Percentiles rank a stretch among this genome's conserved stretches.
phyloP scores from a whole-genome alignment of 2,797 vertebrate species.

The Sternarchorhynchus goeldii region DNA sequence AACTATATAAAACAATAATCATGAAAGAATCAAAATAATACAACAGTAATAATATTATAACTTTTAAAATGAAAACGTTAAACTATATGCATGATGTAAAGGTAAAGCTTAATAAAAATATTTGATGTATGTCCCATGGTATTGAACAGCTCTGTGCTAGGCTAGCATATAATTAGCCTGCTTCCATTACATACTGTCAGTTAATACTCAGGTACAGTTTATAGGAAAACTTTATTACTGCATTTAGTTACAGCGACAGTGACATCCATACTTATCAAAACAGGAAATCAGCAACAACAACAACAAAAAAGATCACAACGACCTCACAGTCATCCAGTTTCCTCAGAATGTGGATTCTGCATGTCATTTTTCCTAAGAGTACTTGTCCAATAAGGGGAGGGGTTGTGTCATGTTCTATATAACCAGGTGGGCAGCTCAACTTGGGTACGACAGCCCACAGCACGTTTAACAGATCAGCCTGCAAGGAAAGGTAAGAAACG shows the following conservation, averaged over 20 bases:
- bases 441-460: background rate
- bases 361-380: too few relatives aligned
- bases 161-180: too few relatives aligned
- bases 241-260: background rate
- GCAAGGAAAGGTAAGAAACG: conserved; percentile 5
- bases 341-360: background rate
- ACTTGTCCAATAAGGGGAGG: conserved; percentile 4
- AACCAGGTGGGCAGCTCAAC: background rate
- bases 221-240: too few relatives aligned
- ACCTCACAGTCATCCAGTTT: background rate
- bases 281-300: conserved; percentile 1
- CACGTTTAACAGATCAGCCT: conserved; percentile 16
- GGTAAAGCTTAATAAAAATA: too few relatives aligned
- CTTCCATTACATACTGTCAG: too few relatives aligned
- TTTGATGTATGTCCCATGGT: too few relatives aligned
- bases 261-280: background rate
- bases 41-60: too few relatives aligned
- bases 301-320: conserved; percentile 21
- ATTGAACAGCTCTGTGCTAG: too few relatives aligned
- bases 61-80: too few relatives aligned
- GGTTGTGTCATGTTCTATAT: conserved; percentile 14
- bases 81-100: too few relatives aligned
- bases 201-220: background rate
- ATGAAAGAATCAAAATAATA: too few relatives aligned
- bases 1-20: too few relatives aligned